These are phyloP conservation scores for Gulo gulo DNA, from an alignment of 2,113 vertebrate species.

Conservation along the genomic window DNA sequence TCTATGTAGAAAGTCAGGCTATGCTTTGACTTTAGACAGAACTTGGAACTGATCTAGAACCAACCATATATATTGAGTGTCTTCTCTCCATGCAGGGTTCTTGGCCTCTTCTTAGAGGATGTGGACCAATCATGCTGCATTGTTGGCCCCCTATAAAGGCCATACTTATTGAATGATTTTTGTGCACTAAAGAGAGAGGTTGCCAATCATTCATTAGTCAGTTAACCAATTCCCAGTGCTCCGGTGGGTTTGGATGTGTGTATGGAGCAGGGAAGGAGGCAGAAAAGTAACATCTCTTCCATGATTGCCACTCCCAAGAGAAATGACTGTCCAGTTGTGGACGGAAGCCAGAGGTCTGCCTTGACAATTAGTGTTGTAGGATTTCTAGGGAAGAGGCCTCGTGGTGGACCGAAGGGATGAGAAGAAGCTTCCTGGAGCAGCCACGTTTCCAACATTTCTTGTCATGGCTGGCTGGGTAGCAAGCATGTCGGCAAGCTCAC, in stretches of 20 bases:
- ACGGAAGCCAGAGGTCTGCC: neutral
- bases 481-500: neutral
- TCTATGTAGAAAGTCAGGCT: neutral
- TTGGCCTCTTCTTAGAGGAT: neutral
- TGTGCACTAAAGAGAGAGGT: neutral
- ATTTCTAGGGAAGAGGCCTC: neutral
- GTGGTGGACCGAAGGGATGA: neutral
- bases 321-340: neutral
- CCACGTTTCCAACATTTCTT: neutral
- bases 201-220: neutral
- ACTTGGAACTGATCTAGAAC: neutral
- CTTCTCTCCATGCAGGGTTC: neutral
- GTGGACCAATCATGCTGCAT: neutral
- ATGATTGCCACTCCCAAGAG: neutral
- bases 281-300: neutral
- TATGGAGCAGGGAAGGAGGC: neutral
- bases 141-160: neutral
- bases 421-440: neutral
- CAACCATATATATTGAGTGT: neutral
- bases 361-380: neutral
- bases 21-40: slow-evolving; percentile 30
- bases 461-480: neutral
- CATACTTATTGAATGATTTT: neutral
- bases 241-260: neutral
- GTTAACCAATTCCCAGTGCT: neutral